Base-by-base conservation (phyloP, 2,888 invertebrate species). In the Eledona agricola region DNA sequence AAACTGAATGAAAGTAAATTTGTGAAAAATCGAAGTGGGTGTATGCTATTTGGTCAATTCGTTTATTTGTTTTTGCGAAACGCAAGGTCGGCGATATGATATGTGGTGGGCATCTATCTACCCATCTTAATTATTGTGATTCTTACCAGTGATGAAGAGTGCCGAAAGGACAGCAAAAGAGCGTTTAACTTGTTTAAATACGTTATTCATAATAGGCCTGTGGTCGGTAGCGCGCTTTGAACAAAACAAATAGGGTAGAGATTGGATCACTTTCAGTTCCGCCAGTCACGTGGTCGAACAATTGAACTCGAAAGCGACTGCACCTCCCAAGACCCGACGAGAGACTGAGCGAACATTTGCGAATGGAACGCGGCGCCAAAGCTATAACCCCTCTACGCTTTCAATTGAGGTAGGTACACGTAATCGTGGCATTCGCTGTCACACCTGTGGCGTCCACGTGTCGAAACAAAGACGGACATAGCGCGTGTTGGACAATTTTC, bases 91-190 rank as follows among this genome's bases (percentile, higher is more conserved):
- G n/a, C n/a, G n/a, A n/a, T n/a, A n/a, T n/a, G n/a, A n/a, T n/a
- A n/a, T n/a, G n/a, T n/a, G n/a, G n/a, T n/a, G n/a, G n/a, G n/a
- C n/a, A n/a, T n/a, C n/a, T n/a, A n/a, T n/a, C n/a, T n/a, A 32
- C 9, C n/a, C 10, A 16, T 25, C 13, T 20, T 12, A 20, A 19
- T 43, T 31, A 15, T 9, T 20, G 32, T 11, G 20, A 12, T 11
- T 25, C 69, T 66, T 58, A 69, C 69, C 60, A 32, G 68, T 69
- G 55, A 69, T 66, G 28, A 69, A 62, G 29, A 69, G 52, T 13
- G 69, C 67, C 23, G 65, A 69, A 28, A 68, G 54, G 15, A 69
- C 61, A 13, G 68, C 65, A 58, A 66, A 62, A 56, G 58, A 65
- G 65, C 68, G 59, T 51, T 63, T 67, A 51, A 69, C 64, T 50